phyloP scores from a whole-genome alignment of 2,797 vertebrate species.

The Choloepus didactylus region DNA sequence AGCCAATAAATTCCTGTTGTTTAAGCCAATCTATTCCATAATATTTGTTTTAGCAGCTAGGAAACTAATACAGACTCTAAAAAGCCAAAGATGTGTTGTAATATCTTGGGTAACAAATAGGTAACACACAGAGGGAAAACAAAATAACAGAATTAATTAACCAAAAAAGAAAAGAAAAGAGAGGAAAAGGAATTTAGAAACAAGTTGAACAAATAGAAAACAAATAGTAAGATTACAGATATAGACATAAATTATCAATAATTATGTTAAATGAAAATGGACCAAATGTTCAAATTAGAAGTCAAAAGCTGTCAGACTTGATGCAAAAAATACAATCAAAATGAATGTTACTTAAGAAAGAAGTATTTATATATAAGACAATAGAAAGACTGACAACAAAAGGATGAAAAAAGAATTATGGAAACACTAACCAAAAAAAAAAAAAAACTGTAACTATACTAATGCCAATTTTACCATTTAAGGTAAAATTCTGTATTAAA shows the following conservation, averaged over 20 bases:
- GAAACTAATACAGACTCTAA: too few species aligned
- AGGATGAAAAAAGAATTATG: background rate
- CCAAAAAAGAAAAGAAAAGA: background rate
- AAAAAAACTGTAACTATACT: background rate
- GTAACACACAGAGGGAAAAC: background rate
- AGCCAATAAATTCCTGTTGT: too few species aligned
- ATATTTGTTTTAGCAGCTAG: too few species aligned
- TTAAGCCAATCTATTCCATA: too few species aligned
- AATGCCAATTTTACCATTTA: background rate
- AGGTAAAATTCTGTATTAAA: background rate
- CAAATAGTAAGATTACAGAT: background rate
- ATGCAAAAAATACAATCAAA: background rate
- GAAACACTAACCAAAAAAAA: background rate
- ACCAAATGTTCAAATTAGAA: constrained; percentile 36
- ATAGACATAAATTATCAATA: background rate
- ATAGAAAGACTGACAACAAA: background rate
- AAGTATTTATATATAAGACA: background rate
- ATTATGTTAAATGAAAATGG: background rate
- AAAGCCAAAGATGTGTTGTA: background rate
- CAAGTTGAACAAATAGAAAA: background rate
- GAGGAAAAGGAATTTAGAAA: background rate
- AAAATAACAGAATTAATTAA: background rate
- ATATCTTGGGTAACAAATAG: background rate
- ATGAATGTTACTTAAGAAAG: background rate
- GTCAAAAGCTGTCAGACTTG: background rate